Evolutionary conservation across 2,113 vertebrate genomes (phyloP).

Genomic region (Pao palembangensis): DNA sequence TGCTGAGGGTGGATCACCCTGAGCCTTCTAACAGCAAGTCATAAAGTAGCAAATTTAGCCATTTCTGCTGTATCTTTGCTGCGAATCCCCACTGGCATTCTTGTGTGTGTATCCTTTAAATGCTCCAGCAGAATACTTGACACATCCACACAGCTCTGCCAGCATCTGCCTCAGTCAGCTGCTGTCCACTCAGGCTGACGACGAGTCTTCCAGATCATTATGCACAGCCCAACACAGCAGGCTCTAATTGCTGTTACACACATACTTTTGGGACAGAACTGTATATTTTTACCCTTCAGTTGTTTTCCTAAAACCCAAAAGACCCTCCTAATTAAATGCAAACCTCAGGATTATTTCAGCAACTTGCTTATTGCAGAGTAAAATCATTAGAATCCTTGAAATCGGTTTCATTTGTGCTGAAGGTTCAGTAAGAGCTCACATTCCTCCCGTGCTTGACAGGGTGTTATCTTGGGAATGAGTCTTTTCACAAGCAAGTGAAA

Average conservation of each 20-base stretch:
- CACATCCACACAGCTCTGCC: constrained; percentile 24
- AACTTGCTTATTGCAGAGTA: no score
- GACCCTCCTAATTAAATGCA: background rate
- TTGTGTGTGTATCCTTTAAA: constrained; percentile 29
- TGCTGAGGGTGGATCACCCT: constrained; percentile 33
- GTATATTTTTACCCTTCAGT: background rate
- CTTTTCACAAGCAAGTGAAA: no score
- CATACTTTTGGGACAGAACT: background rate
- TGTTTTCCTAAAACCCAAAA: background rate
- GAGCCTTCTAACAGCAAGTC: constrained; percentile 20
- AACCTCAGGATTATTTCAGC: no score
- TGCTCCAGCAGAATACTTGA: constrained; percentile 50
- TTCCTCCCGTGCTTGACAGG: no score
- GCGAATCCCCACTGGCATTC: constrained; percentile 28
- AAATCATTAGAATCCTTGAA: no score
- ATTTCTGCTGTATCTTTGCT: constrained; percentile 11
- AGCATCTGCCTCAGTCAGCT: constrained; percentile 40
- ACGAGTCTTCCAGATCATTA: constrained; percentile 22
- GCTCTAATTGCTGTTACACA: constrained; percentile 12
- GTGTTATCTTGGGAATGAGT: no score
- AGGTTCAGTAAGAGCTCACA: no score
- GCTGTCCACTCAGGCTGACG: constrained; percentile 30
- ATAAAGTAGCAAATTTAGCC: background rate
- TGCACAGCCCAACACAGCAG: constrained; percentile 8
- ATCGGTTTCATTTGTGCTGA: no score